phyloP scores from a whole-genome alignment of 1,140 invertebrate species.

The Pogonognathellus flavescens region DNA sequence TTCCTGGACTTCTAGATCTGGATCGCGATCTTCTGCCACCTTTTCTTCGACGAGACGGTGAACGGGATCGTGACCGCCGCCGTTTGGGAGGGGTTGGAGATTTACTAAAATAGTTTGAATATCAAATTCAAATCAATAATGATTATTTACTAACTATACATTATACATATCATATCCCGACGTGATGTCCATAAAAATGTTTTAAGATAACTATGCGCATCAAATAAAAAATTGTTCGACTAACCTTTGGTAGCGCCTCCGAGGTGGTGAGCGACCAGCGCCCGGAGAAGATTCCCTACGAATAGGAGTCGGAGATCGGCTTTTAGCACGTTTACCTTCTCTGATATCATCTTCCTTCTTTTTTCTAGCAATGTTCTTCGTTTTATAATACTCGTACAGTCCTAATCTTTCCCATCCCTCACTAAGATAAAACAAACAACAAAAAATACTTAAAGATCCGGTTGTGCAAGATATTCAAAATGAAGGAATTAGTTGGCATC shows the following conservation, averaged over 20 bases:
- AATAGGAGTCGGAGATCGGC: conserved; percentile 73
- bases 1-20: conserved; percentile 68
- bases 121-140: not conserved
- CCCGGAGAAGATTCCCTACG: conserved; percentile 49
- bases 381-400: conserved; percentile 97
- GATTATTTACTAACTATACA: no score
- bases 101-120: conserved; percentile 61
- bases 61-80: conserved; percentile 66
- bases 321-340: conserved; percentile 77
- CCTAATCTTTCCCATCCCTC: conserved; percentile 98
- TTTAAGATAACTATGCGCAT: not conserved
- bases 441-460: not conserved
- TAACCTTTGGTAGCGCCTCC: conserved; percentile 79
- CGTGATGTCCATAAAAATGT: not conserved
- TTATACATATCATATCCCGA: no score
- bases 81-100: conserved; percentile 70
- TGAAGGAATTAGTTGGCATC: no score
- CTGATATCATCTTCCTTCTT: conserved; percentile 88
- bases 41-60: conserved; percentile 63
- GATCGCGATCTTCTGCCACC: conserved; percentile 67
- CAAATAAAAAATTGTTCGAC: not conserved
- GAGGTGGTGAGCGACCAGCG: conserved; percentile 72
- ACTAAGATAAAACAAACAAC: conserved; percentile 73
- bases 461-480: not conserved
- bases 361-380: conserved; percentile 91